phyloP scores from a whole-genome alignment of 2,888 invertebrate genomes.

The Hyalella azteca region DNA sequence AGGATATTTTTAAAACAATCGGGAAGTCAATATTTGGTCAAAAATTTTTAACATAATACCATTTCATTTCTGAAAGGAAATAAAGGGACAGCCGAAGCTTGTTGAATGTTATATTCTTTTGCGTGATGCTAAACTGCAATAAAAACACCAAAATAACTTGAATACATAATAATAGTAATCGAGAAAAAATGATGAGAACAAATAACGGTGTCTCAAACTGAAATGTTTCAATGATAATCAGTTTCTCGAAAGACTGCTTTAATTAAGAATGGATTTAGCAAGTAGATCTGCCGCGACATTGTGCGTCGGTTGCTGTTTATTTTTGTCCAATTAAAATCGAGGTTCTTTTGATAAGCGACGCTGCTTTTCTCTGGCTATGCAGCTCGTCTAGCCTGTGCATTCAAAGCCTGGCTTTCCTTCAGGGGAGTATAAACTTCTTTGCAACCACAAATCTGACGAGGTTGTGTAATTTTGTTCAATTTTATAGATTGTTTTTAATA shows the following conservation, averaged over 20 bases:
- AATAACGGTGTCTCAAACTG: not conserved
- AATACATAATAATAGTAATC: no score
- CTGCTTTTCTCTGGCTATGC: conserved; percentile 16
- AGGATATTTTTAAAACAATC: no score
- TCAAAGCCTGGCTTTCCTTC: no score
- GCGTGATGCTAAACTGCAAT: not conserved
- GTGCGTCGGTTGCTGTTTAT: conserved; percentile 15
- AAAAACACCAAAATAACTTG: not conserved
- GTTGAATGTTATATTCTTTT: not conserved
- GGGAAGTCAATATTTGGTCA: no score
- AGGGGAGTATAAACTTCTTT: no score
- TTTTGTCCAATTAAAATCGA: conserved; percentile 33
- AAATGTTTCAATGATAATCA: not conserved
- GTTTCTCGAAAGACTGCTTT: not conserved
- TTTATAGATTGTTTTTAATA: no score
- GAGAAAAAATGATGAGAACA: not conserved
- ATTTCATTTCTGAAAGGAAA: no score
- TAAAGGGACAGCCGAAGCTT: not conserved
- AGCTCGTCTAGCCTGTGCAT: not conserved
- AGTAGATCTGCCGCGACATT: not conserved
- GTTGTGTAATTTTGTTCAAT: no score
- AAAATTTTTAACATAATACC: no score
- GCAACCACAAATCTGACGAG: no score
- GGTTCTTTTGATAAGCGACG: conserved; percentile 28
- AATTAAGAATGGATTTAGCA: not conserved